Evolutionary conservation across 2,888 invertebrate species (phyloP).

Genomic region (Drosophila hamatofila): DNA sequence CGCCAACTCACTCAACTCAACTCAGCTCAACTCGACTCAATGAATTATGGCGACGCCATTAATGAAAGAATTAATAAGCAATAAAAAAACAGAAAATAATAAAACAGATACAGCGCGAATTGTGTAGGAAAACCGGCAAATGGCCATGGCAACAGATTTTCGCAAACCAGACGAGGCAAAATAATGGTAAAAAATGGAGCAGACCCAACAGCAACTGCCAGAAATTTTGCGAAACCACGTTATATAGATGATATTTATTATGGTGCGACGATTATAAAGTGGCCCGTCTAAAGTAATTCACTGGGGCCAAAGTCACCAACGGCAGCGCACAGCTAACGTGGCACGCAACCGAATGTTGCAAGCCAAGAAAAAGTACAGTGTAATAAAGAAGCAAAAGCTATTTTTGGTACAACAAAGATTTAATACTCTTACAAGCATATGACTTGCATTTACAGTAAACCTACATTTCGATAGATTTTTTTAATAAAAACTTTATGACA

Average conservation of each 20-base stretch:
- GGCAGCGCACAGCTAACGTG: conserved; percentile 26
- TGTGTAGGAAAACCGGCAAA: conserved; percentile 76
- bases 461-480: background rate
- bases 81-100: no score
- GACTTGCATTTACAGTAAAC: background rate
- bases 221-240: conserved; percentile 65
- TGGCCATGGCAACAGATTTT: conserved; percentile 67
- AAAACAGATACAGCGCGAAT: conserved; percentile 48
- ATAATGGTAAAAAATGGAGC: conserved; percentile 40
- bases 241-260: conserved; percentile 36
- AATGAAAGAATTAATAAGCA: conserved; percentile 64
- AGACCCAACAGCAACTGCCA: conserved; percentile 31
- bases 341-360: conserved; percentile 52
- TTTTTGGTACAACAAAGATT: background rate
- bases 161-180: conserved; percentile 55
- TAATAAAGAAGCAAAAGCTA: conserved; percentile 15
- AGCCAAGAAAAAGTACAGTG: conserved; percentile 21
- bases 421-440: background rate
- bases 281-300: conserved; percentile 28
- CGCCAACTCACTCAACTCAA: conserved; percentile 52
- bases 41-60: conserved; percentile 69
- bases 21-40: conserved; percentile 45
- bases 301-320: conserved; percentile 21
- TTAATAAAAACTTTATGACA: background rate
- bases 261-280: conserved; percentile 39